Conservation (phyloP, 2,113 vertebrate species). For the Entelurus aequoreus region DNA sequence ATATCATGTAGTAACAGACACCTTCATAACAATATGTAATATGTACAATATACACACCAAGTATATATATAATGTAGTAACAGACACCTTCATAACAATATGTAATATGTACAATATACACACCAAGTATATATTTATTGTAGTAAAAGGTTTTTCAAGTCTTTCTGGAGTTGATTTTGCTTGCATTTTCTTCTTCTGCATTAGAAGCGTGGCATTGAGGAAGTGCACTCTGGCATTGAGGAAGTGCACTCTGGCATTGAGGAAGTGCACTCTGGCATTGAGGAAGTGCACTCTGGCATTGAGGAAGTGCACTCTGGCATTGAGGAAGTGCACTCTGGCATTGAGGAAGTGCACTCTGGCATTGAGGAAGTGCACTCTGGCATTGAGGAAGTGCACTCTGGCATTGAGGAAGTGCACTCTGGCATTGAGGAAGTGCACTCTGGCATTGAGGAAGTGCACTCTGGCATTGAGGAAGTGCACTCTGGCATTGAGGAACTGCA, state of each 20-base stretch:
- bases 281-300: slow-evolving; percentile 1
- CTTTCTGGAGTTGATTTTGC: no score
- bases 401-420: slow-evolving; percentile 3
- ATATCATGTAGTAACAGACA: no score
- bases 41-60: no score
- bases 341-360: slow-evolving; percentile 3
- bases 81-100: no score
- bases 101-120: no score
- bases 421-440: slow-evolving; percentile 1
- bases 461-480: slow-evolving; percentile 1
- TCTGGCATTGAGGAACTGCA: not conserved
- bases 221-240: slow-evolving; percentile 1
- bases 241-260: slow-evolving; percentile 1
- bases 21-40: no score
- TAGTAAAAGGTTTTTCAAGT: no score
- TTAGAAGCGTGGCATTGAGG: slow-evolving; percentile 1
- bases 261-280: not conserved
- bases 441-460: not conserved
- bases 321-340: slow-evolving; percentile 1
- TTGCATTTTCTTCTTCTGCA: no score
- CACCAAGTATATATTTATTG: no score
- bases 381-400: slow-evolving; percentile 1
- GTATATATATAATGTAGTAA: no score
- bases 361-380: slow-evolving; percentile 2
- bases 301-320: slow-evolving; percentile 4